Evolutionary conservation across 2,113 vertebrate genomes (phyloP), one percentile per base, ranked within the genome.

Genomic region (Narcine bancroftii): DNA sequence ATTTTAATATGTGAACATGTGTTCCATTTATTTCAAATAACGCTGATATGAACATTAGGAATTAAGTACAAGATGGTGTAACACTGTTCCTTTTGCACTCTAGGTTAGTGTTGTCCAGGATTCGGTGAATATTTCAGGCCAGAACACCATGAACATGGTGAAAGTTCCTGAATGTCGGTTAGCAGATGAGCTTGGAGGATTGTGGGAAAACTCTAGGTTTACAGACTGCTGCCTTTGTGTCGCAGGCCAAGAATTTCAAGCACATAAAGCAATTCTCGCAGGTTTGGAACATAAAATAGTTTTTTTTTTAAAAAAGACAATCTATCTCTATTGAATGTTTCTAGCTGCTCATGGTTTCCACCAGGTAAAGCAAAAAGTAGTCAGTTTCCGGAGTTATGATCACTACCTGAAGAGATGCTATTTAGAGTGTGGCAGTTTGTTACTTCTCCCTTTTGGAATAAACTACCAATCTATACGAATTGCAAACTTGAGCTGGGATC

Each of bases 61-160:
- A 85, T 60, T 21, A 56, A 19, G 13, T 60, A 1, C 81, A 87
- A 21, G 36, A 60, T 91, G 36, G 63, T 69, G 56, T 66, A 66
- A 45, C 24, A 45, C 24, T 89, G 36, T 91, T 29, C 66, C 65
- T 42, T 42, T 66, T 65, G 24, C 24, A 42, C 39, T 45, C 7
- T 69, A 99, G 98, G 98, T 99, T 94, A 99, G 98, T 85, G 98
- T 99, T 95, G 98, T 99, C 13, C 98, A 99, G 94, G 99, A 99
- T 95, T 99, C 99, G 0, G 98, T 99, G 93, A 99, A 99, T 94
- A 99, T 99, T 94, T 99, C 99, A 0, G 99, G 98, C 3, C 99
- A 99, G 95, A 99, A 99, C 93, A 99, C 98, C 71, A 99, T 98
- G 98, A 98, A 97, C 94, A 98, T 97, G 97, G 97, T 98, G 93